phyloP scores from a whole-genome alignment of 1,140 invertebrate genomes.

The Dryas iulia region DNA sequence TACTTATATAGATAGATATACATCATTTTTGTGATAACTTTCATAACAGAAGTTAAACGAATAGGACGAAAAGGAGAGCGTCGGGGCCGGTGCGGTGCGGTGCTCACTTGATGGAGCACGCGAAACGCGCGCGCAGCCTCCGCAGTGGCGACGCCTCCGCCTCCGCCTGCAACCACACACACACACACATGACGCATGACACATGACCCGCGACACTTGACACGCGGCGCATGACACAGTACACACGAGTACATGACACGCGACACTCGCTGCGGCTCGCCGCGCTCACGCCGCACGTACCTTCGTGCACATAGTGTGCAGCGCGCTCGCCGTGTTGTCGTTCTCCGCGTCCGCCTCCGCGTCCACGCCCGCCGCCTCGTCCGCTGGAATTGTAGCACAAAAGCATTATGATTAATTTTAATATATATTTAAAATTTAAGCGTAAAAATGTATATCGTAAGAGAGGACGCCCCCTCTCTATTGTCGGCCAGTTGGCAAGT shows the following conservation, averaged over 20 bases:
- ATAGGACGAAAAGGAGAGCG: neutral
- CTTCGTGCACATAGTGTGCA: neutral
- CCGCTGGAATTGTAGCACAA: neutral
- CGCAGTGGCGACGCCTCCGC: slow-evolving; percentile 27
- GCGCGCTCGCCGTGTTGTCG: slow-evolving; percentile 42
- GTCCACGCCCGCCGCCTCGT: slow-evolving; percentile 9
- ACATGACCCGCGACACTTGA: neutral
- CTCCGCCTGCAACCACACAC: slow-evolving; percentile 11
- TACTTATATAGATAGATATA: neutral
- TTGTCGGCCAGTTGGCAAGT: no score
- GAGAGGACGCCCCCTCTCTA: no score
- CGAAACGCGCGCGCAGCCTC: slow-evolving; percentile 60
- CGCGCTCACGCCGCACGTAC: neutral
- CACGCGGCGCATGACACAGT: neutral
- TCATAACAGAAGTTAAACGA: neutral
- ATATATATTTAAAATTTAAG: neutral
- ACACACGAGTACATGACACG: no score
- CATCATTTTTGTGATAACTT: neutral
- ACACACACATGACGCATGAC: neutral
- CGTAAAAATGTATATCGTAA: no score
- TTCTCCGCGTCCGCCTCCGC: slow-evolving; percentile 42
- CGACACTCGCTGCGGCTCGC: neutral
- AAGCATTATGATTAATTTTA: neutral
- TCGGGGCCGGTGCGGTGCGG: neutral
- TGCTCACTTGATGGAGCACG: slow-evolving; percentile 64